These are phyloP conservation scores for Napeogenes sylphis DNA, from an alignment of 2,888 invertebrate species.

Conservation along the genomic window DNA sequence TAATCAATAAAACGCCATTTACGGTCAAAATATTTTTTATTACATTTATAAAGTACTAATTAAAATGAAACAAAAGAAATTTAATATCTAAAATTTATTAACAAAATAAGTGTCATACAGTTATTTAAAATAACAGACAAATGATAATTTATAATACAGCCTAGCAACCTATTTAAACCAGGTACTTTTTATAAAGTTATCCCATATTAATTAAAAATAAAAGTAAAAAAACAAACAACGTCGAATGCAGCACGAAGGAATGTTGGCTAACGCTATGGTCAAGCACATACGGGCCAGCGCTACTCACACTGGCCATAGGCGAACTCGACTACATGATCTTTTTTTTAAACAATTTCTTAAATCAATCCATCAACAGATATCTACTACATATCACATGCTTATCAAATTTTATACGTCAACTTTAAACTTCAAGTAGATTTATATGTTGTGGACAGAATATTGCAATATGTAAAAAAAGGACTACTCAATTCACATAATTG, in stretches of 20 bases:
- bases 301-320: slow-evolving; percentile 39
- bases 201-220: slow-evolving; percentile 55
- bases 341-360: neutral
- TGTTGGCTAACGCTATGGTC: slow-evolving; percentile 67
- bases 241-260: slow-evolving; percentile 75
- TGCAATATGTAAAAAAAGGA: too few species aligned
- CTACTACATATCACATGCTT: neutral
- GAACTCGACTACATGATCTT: neutral
- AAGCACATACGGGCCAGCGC: slow-evolving; percentile 38
- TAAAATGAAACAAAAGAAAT: slow-evolving; percentile 48
- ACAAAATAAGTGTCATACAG: slow-evolving; percentile 78
- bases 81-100: slow-evolving; percentile 76
- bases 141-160: slow-evolving; percentile 76
- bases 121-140: slow-evolving; percentile 77
- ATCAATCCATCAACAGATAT: neutral
- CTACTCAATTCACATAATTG: too few species aligned
- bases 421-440: neutral
- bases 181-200: slow-evolving; percentile 76
- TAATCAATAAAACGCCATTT: slow-evolving; percentile 9
- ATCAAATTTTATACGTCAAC: neutral
- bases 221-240: slow-evolving; percentile 54
- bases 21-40: slow-evolving; percentile 26
- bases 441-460: too few species aligned
- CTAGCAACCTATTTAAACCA: slow-evolving; percentile 78
- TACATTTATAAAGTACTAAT: slow-evolving; percentile 22